These are phyloP conservation scores for Cremastobaeus sp. DNA, from an alignment of 2,888 invertebrate species.

Conservation along the genomic window DNA sequence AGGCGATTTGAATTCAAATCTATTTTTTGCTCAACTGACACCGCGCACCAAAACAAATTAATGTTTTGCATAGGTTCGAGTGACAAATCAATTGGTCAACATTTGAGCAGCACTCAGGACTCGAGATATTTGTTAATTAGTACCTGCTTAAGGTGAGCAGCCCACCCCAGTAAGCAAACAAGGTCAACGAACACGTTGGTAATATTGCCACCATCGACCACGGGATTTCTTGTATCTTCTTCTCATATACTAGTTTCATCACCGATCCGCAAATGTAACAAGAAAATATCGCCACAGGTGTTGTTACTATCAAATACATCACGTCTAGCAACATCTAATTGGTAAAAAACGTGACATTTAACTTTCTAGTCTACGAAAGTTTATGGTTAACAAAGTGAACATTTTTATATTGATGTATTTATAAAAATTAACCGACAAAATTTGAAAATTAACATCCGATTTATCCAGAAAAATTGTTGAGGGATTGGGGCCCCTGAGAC, in stretches of 20 bases:
- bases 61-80: constrained; percentile 1
- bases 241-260: constrained; percentile 70
- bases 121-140: constrained; percentile 48
- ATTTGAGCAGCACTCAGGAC: constrained; percentile 4
- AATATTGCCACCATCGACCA: constrained; percentile 76
- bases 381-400: not conserved
- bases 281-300: constrained; percentile 74
- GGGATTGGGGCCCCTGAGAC: too few species aligned
- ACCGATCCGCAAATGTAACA: constrained; percentile 74
- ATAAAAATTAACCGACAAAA: not conserved
- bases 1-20: too few species aligned
- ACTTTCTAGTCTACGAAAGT: too few species aligned
- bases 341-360: not conserved
- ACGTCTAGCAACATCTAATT: constrained; percentile 74
- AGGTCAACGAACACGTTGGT: constrained; percentile 74
- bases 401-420: not conserved
- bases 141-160: constrained; percentile 75
- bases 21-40: too few species aligned
- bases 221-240: constrained; percentile 72
- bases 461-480: too few species aligned
- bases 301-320: constrained; percentile 73
- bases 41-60: not conserved
- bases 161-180: constrained; percentile 77
- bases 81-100: constrained; percentile 12
- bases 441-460: too few species aligned